Evolutionary conservation across 2,888 invertebrate genomes (phyloP), one percentile per base, ranked within the genome.

Genomic region (Chalcosyrphus nemorum): DNA sequence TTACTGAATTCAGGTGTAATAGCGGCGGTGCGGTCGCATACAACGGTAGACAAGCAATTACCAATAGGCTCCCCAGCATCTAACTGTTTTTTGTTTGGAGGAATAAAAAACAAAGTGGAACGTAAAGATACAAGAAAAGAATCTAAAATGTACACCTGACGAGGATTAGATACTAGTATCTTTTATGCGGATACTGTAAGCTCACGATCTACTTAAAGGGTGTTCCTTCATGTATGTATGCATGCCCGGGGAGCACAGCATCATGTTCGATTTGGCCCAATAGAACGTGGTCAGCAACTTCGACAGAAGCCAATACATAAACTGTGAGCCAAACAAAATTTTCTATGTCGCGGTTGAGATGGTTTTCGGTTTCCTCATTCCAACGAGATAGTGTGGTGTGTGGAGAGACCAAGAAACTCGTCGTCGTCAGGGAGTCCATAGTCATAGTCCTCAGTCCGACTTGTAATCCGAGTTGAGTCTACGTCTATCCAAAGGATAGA

Each of bases 141-240:
- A 1, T 15, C 70, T 21, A 61, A 45, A 82, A 78, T 57, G 74
- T 72, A 80, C 84, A 78, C 78, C 84, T 84, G 84, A 80, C 74
- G 35, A 45, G 38, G 35, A 61, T 61, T 41, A 72, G 75, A 81
- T 81, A 29, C 66, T 17, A 19, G 13, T 50, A 57, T 19, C 35
- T 41, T 11, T n/a, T 13, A 6, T 35, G 29, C 27, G 54, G 27
- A 24, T 65, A 52, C 71, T 32, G 45, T 59, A 78, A 78, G 72
- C 82, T 82, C 82, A 84, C 84, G 84, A 84, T 84, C 84, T 74
- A 84, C 72, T 84, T 84, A 84, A 84, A 84, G 84, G 84, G 84
- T 84, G 80, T 78, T 74, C 84, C 74, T 50, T 52, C 63, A 63
- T 65, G 68, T 56, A 76, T 32, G 29, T 29, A 29, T 29, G 29